These are phyloP conservation scores for Nothocercus julius DNA, from an alignment of 2,113 vertebrate genomes.

Conservation along the genomic window DNA sequence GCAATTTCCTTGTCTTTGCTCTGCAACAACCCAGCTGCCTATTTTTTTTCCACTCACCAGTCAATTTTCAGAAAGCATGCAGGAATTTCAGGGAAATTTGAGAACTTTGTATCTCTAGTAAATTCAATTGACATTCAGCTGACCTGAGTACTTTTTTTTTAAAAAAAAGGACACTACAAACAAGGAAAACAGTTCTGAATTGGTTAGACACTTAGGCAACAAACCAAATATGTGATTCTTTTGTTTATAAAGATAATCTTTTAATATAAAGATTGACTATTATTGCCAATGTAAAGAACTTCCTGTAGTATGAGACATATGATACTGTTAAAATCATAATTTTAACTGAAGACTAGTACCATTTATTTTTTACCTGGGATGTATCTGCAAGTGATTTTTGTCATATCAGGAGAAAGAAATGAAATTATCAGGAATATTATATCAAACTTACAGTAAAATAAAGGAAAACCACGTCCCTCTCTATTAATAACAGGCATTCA, in stretches of 20 bases:
- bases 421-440: not conserved
- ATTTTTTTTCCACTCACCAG: not conserved
- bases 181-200: not conserved
- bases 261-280: not conserved
- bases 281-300: not conserved
- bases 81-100: not conserved
- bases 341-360: not conserved
- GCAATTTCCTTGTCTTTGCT: not conserved
- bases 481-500: not conserved
- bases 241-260: not conserved
- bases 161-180: not conserved
- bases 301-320: not conserved
- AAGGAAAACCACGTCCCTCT: not conserved
- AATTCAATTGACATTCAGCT: not conserved
- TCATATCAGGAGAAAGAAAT: not conserved
- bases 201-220: not conserved
- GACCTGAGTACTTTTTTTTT: not conserved
- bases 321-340: not conserved
- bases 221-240: not conserved
- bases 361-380: not conserved
- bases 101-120: not conserved
- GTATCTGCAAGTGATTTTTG: not conserved
- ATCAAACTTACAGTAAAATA: not conserved
- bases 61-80: not conserved
- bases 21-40: not conserved